Percentiles rank a stretch among this genome's conserved stretches.
phyloP scores from a whole-genome alignment of 1,140 invertebrate genomes.

The Chironomus striatipennis region DNA sequence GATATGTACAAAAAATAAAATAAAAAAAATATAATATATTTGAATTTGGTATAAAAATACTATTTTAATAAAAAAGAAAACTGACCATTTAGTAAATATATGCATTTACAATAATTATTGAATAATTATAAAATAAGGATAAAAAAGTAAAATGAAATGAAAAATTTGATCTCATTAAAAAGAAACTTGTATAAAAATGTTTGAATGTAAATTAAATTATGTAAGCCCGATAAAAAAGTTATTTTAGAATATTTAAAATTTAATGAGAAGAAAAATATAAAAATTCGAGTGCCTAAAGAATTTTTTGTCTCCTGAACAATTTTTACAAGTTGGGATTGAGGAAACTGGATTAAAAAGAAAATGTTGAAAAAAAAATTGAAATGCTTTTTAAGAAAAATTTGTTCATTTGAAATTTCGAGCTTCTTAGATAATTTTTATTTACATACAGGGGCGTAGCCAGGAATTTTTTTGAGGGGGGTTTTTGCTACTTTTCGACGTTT shows the following conservation, averaged over 20 bases:
- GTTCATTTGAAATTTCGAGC: background rate
- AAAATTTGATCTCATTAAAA: background rate
- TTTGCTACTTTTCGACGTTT: no score
- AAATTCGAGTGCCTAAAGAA: constrained; percentile 7
- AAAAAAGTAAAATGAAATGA: background rate
- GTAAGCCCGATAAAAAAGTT: background rate
- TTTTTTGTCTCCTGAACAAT: background rate
- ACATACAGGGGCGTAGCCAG: no score
- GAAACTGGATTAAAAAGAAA: background rate
- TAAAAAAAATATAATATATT: no score
- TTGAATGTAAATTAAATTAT: background rate
- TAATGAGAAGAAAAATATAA: background rate
- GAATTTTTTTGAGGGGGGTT: background rate
- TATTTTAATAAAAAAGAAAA: no score
- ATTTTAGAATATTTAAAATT: background rate
- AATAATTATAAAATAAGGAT: background rate
- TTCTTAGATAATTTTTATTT: constrained; percentile 2
- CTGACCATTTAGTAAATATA: no score
- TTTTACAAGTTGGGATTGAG: background rate
- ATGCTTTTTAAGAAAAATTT: no score
- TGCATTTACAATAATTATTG: no score
- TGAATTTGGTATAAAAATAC: no score
- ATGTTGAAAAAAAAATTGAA: background rate
- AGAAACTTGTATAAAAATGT: background rate
- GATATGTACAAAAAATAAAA: no score